phyloP scores from a whole-genome alignment of 2,888 invertebrate species.

The Lycia hirtaria region DNA sequence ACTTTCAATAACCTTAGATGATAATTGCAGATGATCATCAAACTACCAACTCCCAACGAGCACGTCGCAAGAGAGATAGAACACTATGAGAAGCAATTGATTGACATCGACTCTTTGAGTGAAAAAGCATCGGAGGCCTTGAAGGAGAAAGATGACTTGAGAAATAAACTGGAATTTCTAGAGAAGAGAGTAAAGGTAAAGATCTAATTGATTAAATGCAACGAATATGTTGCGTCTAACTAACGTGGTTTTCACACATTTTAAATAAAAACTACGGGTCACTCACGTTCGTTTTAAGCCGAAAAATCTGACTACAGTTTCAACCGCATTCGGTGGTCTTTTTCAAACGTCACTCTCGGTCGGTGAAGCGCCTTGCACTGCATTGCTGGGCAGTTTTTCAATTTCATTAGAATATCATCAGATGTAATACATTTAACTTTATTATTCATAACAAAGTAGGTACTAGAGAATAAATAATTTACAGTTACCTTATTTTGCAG shows the following conservation, averaged over 20 bases:
- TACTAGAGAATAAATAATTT: neutral
- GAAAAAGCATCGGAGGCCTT: constrained; percentile 89
- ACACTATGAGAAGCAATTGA: constrained; percentile 90
- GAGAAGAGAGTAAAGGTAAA: constrained; percentile 89
- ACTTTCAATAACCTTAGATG: neutral
- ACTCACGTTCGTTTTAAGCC: no score
- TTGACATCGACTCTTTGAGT: constrained; percentile 91
- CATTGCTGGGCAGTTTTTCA: no score
- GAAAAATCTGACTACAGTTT: no score
- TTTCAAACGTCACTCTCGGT: no score
- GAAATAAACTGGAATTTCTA: constrained; percentile 88
- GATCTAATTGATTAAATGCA: no score
- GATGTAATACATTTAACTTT: no score
- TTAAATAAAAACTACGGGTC: no score
- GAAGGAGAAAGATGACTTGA: constrained; percentile 87
- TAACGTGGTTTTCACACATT: no score
- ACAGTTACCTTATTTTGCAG: constrained; percentile 60
- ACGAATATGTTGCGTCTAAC: no score
- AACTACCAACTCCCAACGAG: constrained; percentile 87
- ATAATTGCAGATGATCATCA: constrained; percentile 87
- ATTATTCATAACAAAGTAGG: neutral
- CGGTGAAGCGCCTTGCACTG: no score
- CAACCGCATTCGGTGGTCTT: no score
- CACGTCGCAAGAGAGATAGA: constrained; percentile 89
- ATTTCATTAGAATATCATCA: no score